Evolutionary conservation across 2,888 invertebrate genomes (phyloP).

Genomic region (Drosophila ochracea): DNA sequence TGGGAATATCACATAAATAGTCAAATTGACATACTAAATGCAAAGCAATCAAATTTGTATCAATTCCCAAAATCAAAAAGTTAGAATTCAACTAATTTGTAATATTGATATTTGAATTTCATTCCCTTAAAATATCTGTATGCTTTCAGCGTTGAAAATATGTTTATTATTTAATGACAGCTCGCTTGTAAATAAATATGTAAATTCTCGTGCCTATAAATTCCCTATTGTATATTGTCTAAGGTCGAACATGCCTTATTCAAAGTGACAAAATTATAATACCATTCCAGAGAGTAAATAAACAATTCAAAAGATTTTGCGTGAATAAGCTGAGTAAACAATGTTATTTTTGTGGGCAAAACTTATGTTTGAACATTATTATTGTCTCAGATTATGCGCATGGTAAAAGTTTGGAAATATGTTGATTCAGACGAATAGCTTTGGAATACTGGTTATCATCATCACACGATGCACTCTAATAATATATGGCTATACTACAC

Average conservation of each 20-base stretch:
- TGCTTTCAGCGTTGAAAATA: no score
- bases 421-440: no score
- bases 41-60: neutral
- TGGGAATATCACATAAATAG: neutral
- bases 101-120: neutral
- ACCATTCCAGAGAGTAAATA: neutral
- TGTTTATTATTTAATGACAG: neutral
- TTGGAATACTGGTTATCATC: no score
- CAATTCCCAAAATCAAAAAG: neutral
- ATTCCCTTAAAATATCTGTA: neutral
- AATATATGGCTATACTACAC: neutral
- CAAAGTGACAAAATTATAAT: neutral
- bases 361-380: conserved; percentile 11
- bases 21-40: neutral
- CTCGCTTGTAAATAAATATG: neutral
- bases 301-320: conserved; percentile 4
- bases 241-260: conserved; percentile 3
- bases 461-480: neutral
- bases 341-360: conserved; percentile 9
- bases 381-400: conserved; percentile 2
- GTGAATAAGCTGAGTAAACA: conserved; percentile 29
- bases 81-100: neutral
- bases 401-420: neutral
- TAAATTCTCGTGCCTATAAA: neutral
- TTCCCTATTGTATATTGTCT: neutral